These are phyloP conservation scores for Drosophila simulans DNA, from an alignment of 1,140 invertebrate species.

Conservation along the genomic window DNA sequence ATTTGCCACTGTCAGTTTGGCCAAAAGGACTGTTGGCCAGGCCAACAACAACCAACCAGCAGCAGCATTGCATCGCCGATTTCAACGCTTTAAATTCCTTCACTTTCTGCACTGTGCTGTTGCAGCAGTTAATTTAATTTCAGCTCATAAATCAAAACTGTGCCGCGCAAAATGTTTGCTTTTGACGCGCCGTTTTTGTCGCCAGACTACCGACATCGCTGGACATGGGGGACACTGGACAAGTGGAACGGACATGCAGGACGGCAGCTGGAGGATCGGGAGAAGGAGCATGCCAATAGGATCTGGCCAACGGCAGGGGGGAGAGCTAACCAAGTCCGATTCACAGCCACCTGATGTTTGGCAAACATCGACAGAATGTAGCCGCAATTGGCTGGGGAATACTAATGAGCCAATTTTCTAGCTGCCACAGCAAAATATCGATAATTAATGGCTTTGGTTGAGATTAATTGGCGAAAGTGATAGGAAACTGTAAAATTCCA, in stretches of 20 bases:
- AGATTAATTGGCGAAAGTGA: neutral
- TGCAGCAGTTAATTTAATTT: slow-evolving; percentile 81
- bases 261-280: slow-evolving; percentile 13
- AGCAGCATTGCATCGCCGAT: slow-evolving; percentile 35
- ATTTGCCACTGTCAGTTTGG: slow-evolving; percentile 41
- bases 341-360: slow-evolving; percentile 69
- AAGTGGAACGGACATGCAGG: slow-evolving; percentile 40
- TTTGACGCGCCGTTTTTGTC: slow-evolving; percentile 80
- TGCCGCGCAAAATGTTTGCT: slow-evolving; percentile 82
- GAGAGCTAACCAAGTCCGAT: slow-evolving; percentile 42
- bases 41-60: slow-evolving; percentile 7
- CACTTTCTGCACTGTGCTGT: slow-evolving; percentile 40
- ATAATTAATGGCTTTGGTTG: neutral
- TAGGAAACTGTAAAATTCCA: too few relatives aligned
- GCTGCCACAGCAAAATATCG: neutral
- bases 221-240: slow-evolving; percentile 29
- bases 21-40: slow-evolving; percentile 49
- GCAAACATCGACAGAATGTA: slow-evolving; percentile 58
- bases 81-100: slow-evolving; percentile 78
- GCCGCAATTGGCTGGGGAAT: slow-evolving; percentile 5
- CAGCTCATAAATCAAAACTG: slow-evolving; percentile 84
- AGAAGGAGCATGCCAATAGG: slow-evolving; percentile 10
- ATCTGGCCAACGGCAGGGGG: neutral
- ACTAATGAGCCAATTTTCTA: neutral
- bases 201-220: slow-evolving; percentile 46